Percentiles rank a stretch among this genome's conserved stretches.
Evolutionary conservation across 2,113 vertebrate species (phyloP).

Genomic region (Kryptolebias marmoratus): DNA sequence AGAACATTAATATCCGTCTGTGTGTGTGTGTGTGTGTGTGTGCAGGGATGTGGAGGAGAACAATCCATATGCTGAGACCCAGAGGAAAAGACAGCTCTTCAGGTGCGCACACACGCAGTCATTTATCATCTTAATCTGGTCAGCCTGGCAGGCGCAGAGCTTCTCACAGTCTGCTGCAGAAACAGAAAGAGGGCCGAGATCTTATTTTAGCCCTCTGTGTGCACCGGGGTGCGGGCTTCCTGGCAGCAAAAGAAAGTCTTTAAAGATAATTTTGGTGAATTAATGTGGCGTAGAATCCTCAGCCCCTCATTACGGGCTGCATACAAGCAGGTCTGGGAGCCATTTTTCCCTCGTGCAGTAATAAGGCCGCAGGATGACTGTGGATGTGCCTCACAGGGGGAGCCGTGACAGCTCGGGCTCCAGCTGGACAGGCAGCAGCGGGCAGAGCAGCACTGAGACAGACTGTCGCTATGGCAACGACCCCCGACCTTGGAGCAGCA

Average conservation of each 20-base stretch:
- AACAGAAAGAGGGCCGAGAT: constrained; percentile 37
- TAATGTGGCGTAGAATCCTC: not conserved
- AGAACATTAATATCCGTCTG: constrained; percentile 60
- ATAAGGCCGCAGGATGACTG: constrained; percentile 36
- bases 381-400: constrained; percentile 77
- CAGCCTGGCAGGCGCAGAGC: constrained; percentile 39
- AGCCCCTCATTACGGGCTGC: not conserved
- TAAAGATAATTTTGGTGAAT: constrained; percentile 1
- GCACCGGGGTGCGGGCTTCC: constrained; percentile 4
- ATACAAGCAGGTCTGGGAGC: not conserved
- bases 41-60: constrained; percentile 89
- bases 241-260: constrained; percentile 4
- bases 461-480: constrained; percentile 88
- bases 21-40: constrained; percentile 35
- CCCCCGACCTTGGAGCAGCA: constrained; percentile 95
- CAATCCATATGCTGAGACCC: constrained; percentile 89
- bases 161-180: constrained; percentile 42
- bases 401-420: constrained; percentile 86
- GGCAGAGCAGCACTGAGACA: constrained; percentile 91
- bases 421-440: constrained; percentile 88
- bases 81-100: constrained; percentile 94
- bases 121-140: constrained; percentile 70
- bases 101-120: constrained; percentile 74
- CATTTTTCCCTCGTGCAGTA: constrained; percentile 17
- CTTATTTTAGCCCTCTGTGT: constrained; percentile 9